Conservation (phyloP, 2,113 vertebrate species). For the Euleptes europaea region DNA sequence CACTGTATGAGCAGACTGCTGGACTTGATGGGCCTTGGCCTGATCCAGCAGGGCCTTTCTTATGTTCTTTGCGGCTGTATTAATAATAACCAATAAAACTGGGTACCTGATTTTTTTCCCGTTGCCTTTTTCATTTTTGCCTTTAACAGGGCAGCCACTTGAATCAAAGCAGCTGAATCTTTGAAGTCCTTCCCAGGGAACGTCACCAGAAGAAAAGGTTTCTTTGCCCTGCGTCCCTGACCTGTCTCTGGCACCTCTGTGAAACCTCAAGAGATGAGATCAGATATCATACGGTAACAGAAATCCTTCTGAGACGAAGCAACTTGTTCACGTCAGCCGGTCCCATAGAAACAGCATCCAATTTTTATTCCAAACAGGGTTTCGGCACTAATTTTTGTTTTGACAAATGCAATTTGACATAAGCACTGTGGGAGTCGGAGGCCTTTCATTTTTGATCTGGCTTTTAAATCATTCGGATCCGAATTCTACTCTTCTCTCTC, state of each 20-base stretch:
- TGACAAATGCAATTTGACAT: constrained; percentile 60
- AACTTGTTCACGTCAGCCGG: constrained; percentile 8
- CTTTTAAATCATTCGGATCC: constrained; percentile 57
- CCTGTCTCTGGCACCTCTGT: background rate
- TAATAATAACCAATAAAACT: background rate
- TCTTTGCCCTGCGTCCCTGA: background rate
- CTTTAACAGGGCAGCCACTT: constrained; percentile 36
- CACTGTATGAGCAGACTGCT: too few species aligned
- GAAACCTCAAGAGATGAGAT: background rate
- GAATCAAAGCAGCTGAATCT: constrained; percentile 29
- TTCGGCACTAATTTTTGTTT: constrained; percentile 63
- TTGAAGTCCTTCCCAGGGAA: background rate
- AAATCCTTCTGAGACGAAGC: constrained; percentile 23
- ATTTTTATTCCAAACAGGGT: constrained; percentile 60
- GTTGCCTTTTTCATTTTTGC: background rate
- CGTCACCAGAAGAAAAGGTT: background rate
- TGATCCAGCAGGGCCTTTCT: too few species aligned
- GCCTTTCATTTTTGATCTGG: constrained; percentile 65
- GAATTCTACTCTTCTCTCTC: constrained; percentile 53
- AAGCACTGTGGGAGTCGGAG: constrained; percentile 60
- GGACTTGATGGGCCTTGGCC: too few species aligned
- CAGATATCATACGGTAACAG: background rate
- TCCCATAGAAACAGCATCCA: constrained; percentile 34
- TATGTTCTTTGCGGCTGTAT: constrained; percentile 14
- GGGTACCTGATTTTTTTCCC: background rate